A percentile compares a stretch with the other conserved stretches of the same genome.
These are phyloP conservation scores for Catagonus wagneri DNA, from an alignment of 2,113 vertebrate species.

Conservation along the genomic window DNA sequence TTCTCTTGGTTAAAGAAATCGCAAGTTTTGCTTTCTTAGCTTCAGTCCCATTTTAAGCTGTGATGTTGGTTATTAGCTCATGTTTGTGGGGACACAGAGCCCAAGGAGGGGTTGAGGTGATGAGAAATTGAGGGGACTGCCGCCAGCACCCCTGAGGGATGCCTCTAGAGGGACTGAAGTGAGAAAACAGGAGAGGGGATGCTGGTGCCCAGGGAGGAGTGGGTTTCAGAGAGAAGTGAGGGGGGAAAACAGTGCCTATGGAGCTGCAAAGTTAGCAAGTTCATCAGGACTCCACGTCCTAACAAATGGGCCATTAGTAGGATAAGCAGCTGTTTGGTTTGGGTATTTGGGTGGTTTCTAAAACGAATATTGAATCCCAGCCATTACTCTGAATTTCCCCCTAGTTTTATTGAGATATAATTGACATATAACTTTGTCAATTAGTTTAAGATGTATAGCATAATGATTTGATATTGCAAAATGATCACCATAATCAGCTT, in stretches of 20 bases:
- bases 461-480: not conserved
- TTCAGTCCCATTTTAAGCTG: not conserved
- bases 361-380: not conserved
- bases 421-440: not conserved
- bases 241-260: rapidly evolving
- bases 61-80: not conserved
- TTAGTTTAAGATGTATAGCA: too few relatives aligned
- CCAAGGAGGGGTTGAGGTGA: not conserved
- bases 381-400: not conserved
- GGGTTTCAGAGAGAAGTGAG: not conserved
- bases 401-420: not conserved
- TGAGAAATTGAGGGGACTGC: not conserved
- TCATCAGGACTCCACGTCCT: not conserved
- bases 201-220: not conserved
- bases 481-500: not conserved
- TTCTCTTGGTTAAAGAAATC: not conserved
- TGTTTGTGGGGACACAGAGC: not conserved
- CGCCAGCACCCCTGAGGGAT: too few relatives aligned
- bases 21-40: not conserved
- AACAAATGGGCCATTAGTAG: conserved; percentile 18
- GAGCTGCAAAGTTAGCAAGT: not conserved
- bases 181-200: not conserved
- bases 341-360: not conserved
- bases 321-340: conserved; percentile 38
- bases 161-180: not conserved